These are phyloP conservation scores for Oegoconia quadripuncta DNA, from an alignment of 2,888 invertebrate genomes.

Conservation along the genomic window DNA sequence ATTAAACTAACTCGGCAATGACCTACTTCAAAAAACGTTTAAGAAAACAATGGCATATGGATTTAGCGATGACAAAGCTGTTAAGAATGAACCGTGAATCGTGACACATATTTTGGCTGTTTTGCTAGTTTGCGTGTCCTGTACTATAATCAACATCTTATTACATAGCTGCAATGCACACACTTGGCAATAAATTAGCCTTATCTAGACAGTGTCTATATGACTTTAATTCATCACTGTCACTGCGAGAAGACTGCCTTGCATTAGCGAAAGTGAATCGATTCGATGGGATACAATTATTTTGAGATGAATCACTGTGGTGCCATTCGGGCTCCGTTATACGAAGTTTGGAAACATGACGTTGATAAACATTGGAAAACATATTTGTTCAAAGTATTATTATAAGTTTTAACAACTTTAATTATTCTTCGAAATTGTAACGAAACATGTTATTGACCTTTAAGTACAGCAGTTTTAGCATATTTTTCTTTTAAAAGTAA, in stretches of 20 bases:
- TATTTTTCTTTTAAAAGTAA: too few species aligned
- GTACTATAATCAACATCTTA: conserved; percentile 44
- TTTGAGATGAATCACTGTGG: conserved; percentile 14
- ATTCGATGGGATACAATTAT: conserved; percentile 37
- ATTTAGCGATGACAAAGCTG: conserved; percentile 18
- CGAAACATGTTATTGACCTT: too few species aligned
- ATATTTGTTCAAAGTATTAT: too few species aligned
- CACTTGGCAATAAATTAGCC: conserved; percentile 62
- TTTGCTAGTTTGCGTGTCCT: conserved; percentile 33
- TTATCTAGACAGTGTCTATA: conserved; percentile 71
- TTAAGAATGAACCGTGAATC: conserved; percentile 27
- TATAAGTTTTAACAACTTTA: too few species aligned
- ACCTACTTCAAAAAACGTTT: neutral
- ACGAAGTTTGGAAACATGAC: too few species aligned
- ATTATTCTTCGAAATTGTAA: too few species aligned
- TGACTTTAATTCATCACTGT: conserved; percentile 67
- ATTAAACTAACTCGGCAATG: neutral
- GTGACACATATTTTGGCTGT: conserved; percentile 38
- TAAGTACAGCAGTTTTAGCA: too few species aligned
- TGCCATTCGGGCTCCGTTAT: conserved; percentile 9
- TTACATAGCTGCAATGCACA: conserved; percentile 45
- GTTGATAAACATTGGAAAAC: too few species aligned
- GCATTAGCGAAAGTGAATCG: conserved; percentile 57
- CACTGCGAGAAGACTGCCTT: conserved; percentile 33
- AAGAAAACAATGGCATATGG: conserved; percentile 16